Percentiles rank a stretch among this genome's conserved stretches.
phyloP scores from a whole-genome alignment of 2,888 invertebrate genomes.

The Reticulitermes lucifugus region DNA sequence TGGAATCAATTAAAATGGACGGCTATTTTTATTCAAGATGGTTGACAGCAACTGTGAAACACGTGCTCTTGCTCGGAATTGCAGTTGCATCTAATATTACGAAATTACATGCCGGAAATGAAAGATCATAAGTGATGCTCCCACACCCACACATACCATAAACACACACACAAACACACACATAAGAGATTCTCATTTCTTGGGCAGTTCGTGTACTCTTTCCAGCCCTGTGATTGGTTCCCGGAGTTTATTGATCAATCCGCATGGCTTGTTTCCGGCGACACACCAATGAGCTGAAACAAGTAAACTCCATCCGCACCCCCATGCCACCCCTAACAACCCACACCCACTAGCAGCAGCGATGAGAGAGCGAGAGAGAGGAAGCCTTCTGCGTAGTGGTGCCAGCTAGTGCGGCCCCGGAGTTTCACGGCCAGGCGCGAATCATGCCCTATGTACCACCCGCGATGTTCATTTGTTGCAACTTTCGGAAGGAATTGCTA shows the following conservation, averaged over 20 bases:
- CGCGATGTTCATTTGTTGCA: not conserved
- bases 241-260: conserved; percentile 47
- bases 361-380: not conserved
- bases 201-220: not conserved
- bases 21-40: not conserved
- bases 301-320: conserved; percentile 35
- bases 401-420: conserved; percentile 29
- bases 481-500: not conserved
- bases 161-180: no score
- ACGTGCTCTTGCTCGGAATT: not conserved
- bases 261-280: conserved; percentile 48
- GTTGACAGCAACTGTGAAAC: not conserved
- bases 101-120: not conserved
- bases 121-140: not conserved
- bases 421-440: conserved; percentile 2
- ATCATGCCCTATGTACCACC: not conserved
- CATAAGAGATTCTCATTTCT: not conserved
- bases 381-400: not conserved
- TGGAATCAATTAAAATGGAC: not conserved
- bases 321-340: conserved; percentile 24
- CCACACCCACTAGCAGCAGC: not conserved
- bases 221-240: conserved; percentile 41
- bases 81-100: not conserved
- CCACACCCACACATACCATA: no score
- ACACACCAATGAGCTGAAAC: conserved; percentile 51